Percentiles rank a stretch among this genome's conserved stretches.
Conservation (phyloP, 2,797 vertebrate species). For the Myripristis murdjan region DNA sequence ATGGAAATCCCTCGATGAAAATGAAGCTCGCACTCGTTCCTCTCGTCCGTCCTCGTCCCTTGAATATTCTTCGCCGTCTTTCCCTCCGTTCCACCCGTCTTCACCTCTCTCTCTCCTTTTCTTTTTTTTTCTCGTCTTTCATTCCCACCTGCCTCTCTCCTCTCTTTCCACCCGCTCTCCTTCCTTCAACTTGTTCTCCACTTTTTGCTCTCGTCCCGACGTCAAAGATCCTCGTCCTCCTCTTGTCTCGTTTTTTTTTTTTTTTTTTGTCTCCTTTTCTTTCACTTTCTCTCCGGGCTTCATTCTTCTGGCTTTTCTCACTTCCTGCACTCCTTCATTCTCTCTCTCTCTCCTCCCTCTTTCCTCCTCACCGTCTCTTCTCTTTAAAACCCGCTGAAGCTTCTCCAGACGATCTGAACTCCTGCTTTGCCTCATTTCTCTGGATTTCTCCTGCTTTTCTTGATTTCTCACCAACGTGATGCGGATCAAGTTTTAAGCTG, state of each 20-base stretch:
- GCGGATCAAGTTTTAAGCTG: no score
- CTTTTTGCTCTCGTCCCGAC: not conserved
- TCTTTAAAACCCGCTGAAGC: no score
- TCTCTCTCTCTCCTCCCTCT: not conserved
- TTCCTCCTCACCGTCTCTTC: no score
- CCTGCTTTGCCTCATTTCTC: no score
- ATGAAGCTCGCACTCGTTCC: conserved; percentile 7
- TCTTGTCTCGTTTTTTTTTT: not conserved
- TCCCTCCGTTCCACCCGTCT: not conserved
- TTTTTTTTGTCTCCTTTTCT: not conserved
- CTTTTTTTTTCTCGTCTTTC: no score
- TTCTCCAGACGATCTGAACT: no score
- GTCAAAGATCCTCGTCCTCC: not conserved
- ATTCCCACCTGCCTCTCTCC: no score
- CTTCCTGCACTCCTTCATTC: not conserved
- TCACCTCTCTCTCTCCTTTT: conserved; percentile 8
- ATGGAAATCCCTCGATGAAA: conserved; percentile 55
- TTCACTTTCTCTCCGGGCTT: not conserved
- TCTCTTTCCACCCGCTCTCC: no score
- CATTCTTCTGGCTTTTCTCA: not conserved
- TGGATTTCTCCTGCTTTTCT: no score
- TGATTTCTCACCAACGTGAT: no score
- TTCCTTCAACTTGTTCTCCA: no score
- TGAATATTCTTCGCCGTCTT: not conserved
- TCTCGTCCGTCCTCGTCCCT: conserved; percentile 13